Conservation (phyloP, 2,888 invertebrate species). For the Watsonalla cultraria region DNA sequence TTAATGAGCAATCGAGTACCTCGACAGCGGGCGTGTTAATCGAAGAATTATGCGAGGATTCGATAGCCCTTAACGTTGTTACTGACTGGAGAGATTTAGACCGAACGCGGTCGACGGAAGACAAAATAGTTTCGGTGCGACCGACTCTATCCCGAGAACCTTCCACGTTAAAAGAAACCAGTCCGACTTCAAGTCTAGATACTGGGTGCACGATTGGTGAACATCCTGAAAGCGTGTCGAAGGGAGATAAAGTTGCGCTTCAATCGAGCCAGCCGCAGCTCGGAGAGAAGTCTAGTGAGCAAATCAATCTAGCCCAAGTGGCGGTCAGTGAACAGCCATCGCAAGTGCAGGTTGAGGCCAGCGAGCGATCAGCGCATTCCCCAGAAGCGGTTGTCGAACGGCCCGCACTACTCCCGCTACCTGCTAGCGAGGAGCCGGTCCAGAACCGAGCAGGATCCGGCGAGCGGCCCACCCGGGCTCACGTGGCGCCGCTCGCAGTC, state of each 20-base stretch:
- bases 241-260: conserved; percentile 16
- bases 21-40: conserved; percentile 16
- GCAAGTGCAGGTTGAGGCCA: not conserved
- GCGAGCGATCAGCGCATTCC: not conserved
- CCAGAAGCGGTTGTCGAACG: not conserved
- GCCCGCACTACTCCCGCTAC: not conserved
- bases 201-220: conserved; percentile 2
- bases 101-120: conserved; percentile 34
- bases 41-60: conserved; percentile 32
- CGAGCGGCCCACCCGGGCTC: conserved; percentile 39
- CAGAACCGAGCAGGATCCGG: not conserved
- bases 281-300: not conserved
- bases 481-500: conserved; percentile 82
- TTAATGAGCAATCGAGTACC: conserved; percentile 21
- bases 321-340: not conserved
- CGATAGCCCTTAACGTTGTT: conserved; percentile 25
- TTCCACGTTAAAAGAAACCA: conserved; percentile 45
- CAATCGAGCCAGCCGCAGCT: conserved; percentile 8
- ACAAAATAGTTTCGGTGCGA: conserved; percentile 31
- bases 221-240: conserved; percentile 14
- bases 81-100: conserved; percentile 38
- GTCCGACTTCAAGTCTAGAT: conserved; percentile 44
- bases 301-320: not conserved
- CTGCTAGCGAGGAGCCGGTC: conserved; percentile 2
- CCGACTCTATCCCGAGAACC: conserved; percentile 40